These are phyloP conservation scores for Aegotheles bennettii DNA, from an alignment of 2,113 vertebrate genomes.

Conservation along the genomic window DNA sequence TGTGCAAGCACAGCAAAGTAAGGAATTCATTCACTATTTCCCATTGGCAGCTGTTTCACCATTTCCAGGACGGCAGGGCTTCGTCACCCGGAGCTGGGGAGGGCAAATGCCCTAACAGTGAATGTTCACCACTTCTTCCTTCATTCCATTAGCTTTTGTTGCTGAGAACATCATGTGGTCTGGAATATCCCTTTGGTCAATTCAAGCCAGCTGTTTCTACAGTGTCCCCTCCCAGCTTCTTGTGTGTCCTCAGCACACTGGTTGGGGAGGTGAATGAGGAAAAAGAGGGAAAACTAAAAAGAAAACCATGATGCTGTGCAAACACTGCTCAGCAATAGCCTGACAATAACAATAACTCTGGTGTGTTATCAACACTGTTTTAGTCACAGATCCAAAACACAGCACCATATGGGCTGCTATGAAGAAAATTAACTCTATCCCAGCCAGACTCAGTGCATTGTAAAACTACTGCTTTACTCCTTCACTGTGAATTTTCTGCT, in stretches of 20 bases:
- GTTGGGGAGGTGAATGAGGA: not conserved
- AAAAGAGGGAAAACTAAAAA: not conserved
- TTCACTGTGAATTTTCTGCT: not conserved
- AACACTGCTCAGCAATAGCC: not conserved
- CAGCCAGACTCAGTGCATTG: not conserved
- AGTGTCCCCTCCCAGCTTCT: not conserved
- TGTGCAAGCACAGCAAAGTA: too few relatives aligned
- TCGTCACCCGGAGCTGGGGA: fast-evolving
- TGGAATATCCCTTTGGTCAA: not conserved
- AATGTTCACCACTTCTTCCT: fast-evolving
- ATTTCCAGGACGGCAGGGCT: not conserved
- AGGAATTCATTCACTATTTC: too few relatives aligned
- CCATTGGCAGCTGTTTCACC: not conserved
- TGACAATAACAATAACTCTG: fast-evolving
- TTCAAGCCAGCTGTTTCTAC: not conserved
- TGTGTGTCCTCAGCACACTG: too few relatives aligned
- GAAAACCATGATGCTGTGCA: not conserved
- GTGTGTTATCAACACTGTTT: not conserved
- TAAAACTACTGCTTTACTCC: not conserved
- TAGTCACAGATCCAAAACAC: not conserved
- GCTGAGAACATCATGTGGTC: not conserved
- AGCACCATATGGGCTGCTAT: not conserved
- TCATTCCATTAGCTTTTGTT: not conserved
- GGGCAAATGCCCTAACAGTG: not conserved
- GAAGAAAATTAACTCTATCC: not conserved